These are phyloP conservation scores for Eriocheir sinensis DNA, from an alignment of 1,140 invertebrate species.

Conservation along the genomic window DNA sequence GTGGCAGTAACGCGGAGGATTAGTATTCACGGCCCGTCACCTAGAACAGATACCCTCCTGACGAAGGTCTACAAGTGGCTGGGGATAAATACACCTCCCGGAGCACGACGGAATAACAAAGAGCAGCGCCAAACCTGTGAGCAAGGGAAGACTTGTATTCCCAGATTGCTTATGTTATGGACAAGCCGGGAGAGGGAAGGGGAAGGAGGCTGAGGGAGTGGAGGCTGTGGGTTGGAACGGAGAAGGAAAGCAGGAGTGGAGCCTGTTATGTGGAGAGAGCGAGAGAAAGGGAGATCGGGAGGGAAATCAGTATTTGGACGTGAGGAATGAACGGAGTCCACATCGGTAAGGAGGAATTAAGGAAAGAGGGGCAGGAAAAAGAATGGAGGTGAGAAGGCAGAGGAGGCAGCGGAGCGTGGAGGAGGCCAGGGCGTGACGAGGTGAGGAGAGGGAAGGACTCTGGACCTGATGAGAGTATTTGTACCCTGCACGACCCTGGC, in stretches of 20 bases:
- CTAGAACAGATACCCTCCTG: conserved; percentile 4
- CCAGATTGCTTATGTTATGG: neutral
- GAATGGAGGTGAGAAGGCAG: neutral
- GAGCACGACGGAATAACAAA: conserved; percentile 4
- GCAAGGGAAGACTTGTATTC: conserved; percentile 2
- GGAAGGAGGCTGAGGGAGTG: no score
- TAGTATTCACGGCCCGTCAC: neutral
- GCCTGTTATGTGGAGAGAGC: no score
- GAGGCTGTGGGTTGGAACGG: neutral
- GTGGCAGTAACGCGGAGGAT: neutral
- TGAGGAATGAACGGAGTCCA: neutral
- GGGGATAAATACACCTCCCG: neutral
- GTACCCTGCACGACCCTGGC: neutral
- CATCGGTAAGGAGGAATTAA: neutral
- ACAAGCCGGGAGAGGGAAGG: neutral
- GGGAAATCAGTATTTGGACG: no score
- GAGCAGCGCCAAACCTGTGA: neutral
- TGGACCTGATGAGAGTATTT: neutral
- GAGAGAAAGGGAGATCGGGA: no score
- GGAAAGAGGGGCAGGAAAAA: neutral
- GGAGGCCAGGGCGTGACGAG: neutral
- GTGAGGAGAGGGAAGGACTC: neutral
- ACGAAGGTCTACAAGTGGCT: neutral
- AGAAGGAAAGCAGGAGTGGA: no score
- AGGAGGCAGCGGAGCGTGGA: conserved; percentile 5